Evolutionary conservation across 2,113 vertebrate species (phyloP).

Genomic region (Ranitomeya variabilis): DNA sequence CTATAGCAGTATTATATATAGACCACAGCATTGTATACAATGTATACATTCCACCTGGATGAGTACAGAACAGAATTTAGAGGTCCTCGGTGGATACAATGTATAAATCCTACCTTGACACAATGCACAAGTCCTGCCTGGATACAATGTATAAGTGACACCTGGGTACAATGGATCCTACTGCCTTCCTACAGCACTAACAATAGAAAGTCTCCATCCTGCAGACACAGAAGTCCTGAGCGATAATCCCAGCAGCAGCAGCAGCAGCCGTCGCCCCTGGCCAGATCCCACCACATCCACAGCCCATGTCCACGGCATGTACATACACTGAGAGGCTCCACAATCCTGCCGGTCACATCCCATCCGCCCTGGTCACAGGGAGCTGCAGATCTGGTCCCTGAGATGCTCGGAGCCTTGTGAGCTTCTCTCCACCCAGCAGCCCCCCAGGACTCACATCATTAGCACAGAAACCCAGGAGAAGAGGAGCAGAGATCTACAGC

Average conservation of each 20-base stretch:
- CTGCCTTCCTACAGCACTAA: neutral
- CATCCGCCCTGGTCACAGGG: slow-evolving; percentile 26
- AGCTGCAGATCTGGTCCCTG: slow-evolving; percentile 49
- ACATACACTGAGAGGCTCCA: slow-evolving; percentile 35
- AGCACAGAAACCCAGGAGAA: slow-evolving; percentile 56
- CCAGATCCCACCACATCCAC: neutral
- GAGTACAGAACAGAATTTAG: neutral
- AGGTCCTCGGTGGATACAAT: neutral
- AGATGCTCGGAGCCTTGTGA: slow-evolving; percentile 43
- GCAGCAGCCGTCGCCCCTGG: slow-evolving; percentile 1
- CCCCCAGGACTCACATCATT: slow-evolving; percentile 57
- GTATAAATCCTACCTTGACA: neutral
- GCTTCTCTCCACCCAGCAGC: slow-evolving; percentile 40
- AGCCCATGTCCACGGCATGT: neutral
- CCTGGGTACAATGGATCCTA: slow-evolving; percentile 17
- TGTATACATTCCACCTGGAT: neutral
- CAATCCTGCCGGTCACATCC: slow-evolving; percentile 34
- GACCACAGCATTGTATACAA: neutral
- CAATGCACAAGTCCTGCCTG: neutral
- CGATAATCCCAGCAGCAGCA: neutral
- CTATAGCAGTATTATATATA: neutral
- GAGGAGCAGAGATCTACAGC: slow-evolving; percentile 56
- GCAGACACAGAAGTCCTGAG: neutral
- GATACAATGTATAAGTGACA: slow-evolving; percentile 17
- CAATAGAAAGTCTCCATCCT: slow-evolving; percentile 16